Evolutionary conservation across 35 echinoderm and acorn worm species (phyloP), one percentile per base, ranked within the genome.

Genomic region (Ophioderma brevispina): DNA sequence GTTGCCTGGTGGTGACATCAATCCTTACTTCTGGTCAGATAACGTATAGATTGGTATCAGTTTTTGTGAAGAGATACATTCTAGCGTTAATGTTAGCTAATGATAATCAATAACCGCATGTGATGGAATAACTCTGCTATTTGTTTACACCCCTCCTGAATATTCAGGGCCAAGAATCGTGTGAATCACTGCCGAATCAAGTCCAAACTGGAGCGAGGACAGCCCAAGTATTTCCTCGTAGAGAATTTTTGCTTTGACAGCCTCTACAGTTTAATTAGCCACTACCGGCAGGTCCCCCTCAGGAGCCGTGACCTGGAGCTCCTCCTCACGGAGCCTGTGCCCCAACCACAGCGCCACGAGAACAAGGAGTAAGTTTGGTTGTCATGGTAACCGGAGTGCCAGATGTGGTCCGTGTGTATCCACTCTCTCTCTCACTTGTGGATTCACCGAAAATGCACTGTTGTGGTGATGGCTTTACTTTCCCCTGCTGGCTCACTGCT

Each of bases 181-280:
- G 94, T 92, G 37, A 99, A 99, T 91, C 97, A 99, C 81, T 99
- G 97, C 76, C 90, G 97, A 32, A 99, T 99, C 91, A 95, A 95
- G 88, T 99, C 94, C 93, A 95, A 91, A 64, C 85, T 95, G 59
- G 97, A 99, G 34, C 87, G 91, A 82, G 94, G 97, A 37, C 93
- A 93, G 39, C 87, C 97, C 42, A 99, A 99, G 88, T 99, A 99
- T 85, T 99, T 91, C 88, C 76, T 99, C 79, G 94, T 99, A 87
- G 97, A 99, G 81, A 89, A 99, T 80, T 55, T 92, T 63, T 87
- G 84, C 59, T 95, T 92, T 50, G 97, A 99, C 76, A 99, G 94
- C 59, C 91, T 99, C 78, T 99, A 95, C 89, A 95, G 87, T 56
- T 91, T 99, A 0, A 99, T 99, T 87, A 95, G 78, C 90, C 91